A percentile compares a stretch with the other conserved stretches of the same genome.
phyloP scores from a whole-genome alignment of 2,888 invertebrate genomes.

The Cactoblastis cactorum region DNA sequence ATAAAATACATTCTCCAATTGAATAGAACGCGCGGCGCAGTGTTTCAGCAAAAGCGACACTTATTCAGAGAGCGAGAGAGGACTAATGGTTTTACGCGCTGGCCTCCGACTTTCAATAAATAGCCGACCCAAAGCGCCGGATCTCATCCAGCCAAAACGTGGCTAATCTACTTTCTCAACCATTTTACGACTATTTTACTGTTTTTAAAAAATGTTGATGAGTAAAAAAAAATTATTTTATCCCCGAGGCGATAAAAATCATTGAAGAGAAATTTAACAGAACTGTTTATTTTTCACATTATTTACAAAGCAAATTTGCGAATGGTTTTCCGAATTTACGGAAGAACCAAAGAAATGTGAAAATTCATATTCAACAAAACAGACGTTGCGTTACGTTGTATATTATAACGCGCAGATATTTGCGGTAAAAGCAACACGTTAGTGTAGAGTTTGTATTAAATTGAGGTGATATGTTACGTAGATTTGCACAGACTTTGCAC shows the following conservation, averaged over 20 bases:
- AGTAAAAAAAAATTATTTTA: background rate
- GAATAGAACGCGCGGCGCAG: slow-evolving; percentile 64
- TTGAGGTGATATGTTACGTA: slow-evolving; percentile 36
- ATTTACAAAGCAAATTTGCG: background rate
- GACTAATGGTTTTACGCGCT: slow-evolving; percentile 72
- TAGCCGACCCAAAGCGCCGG: slow-evolving; percentile 40
- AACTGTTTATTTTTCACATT: slow-evolving; percentile 9
- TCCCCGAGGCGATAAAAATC: background rate
- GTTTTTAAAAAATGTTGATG: slow-evolving; percentile 15
- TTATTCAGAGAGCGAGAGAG: slow-evolving; percentile 61
- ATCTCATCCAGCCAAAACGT: slow-evolving; percentile 31
- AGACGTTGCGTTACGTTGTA: background rate
- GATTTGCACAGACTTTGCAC: slow-evolving; percentile 31
- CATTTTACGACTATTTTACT: slow-evolving; percentile 24
- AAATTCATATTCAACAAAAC: slow-evolving; percentile 3
- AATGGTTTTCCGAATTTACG: background rate
- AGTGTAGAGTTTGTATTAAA: slow-evolving; percentile 28
- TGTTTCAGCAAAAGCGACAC: slow-evolving; percentile 71
- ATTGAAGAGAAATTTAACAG: slow-evolving; percentile 7
- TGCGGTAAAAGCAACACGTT: slow-evolving; percentile 14
- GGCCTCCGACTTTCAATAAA: slow-evolving; percentile 71
- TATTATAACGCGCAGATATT: background rate
- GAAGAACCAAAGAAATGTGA: background rate
- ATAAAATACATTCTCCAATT: slow-evolving; percentile 76
- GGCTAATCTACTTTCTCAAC: slow-evolving; percentile 55